Evolutionary conservation across 2,797 vertebrate genomes (phyloP).

Genomic region (Enteromius treurensis): DNA sequence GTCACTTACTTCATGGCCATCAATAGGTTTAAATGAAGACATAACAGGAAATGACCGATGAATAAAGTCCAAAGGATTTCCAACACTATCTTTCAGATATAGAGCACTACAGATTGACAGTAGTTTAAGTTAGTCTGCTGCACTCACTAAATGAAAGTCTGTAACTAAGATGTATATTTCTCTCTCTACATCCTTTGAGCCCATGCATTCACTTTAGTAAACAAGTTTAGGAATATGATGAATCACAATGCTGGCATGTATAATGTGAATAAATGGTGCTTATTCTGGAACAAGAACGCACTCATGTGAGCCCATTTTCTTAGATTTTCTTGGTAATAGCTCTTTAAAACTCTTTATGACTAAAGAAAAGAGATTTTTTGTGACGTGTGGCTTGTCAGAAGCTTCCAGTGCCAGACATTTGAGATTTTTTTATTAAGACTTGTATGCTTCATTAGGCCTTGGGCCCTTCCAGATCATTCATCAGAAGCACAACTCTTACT

Average conservation of each 20-base stretch:
- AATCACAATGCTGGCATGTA: neutral
- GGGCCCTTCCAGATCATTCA: slow-evolving; percentile 47
- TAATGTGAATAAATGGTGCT: slow-evolving; percentile 33
- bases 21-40: too few relatives aligned
- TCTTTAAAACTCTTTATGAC: slow-evolving; percentile 43
- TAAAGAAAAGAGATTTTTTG: slow-evolving; percentile 17
- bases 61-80: too few relatives aligned
- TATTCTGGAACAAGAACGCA: slow-evolving; percentile 16
- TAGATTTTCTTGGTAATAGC: slow-evolving; percentile 22
- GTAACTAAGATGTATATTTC: neutral
- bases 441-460: slow-evolving; percentile 52
- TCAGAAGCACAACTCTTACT: slow-evolving; percentile 47
- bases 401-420: slow-evolving; percentile 44
- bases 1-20: too few relatives aligned
- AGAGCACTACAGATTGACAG: neutral
- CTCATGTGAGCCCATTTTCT: slow-evolving; percentile 18
- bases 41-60: too few relatives aligned
- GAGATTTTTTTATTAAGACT: slow-evolving; percentile 47
- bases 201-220: slow-evolving; percentile 13
- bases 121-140: neutral
- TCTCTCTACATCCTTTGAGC: neutral
- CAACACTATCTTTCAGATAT: too few relatives aligned
- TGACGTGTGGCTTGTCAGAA: slow-evolving; percentile 33
- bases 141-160: neutral
- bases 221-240: slow-evolving; percentile 15